Evolutionary conservation across 2,797 vertebrate genomes (phyloP).

Genomic region (Spinus olivaceus): DNA sequence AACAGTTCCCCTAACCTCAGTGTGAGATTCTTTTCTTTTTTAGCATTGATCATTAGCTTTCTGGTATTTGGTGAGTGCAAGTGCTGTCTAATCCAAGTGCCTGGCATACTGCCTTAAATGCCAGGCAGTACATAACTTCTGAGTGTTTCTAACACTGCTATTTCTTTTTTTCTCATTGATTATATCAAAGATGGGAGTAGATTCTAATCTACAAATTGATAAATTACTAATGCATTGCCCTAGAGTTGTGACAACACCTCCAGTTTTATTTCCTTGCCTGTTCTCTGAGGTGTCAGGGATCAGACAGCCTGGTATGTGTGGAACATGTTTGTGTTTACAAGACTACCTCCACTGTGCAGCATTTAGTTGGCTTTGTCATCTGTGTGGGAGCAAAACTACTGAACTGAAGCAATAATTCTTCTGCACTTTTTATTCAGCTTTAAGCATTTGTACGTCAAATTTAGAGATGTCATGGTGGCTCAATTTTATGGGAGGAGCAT

Average conservation of each 20-base stretch:
- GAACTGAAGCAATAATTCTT: not conserved
- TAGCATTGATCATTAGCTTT: not conserved
- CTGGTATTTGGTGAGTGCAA: not conserved
- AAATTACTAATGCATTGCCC: not conserved
- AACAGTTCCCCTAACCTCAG: not conserved
- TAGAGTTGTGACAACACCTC: not conserved
- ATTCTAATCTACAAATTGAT: not conserved
- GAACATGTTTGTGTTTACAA: slow-evolving; percentile 38
- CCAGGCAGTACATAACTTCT: not conserved
- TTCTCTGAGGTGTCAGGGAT: not conserved
- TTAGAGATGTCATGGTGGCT: not conserved
- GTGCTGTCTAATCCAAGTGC: not conserved
- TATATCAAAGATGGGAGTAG: not conserved
- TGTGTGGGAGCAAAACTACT: slow-evolving; percentile 43
- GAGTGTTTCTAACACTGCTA: not conserved
- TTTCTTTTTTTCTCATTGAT: not conserved
- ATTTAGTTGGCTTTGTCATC: slow-evolving; percentile 43
- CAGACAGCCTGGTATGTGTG: not conserved
- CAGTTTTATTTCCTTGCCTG: not conserved
- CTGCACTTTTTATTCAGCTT: not conserved
- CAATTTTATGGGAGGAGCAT: not conserved
- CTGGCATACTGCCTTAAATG: not conserved
- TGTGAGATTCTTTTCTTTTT: not conserved
- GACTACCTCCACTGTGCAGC: not conserved
- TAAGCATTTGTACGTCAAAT: not conserved